Evolutionary conservation across 1,140 invertebrate species (phyloP), one percentile per base, ranked within the genome.

Genomic region (Anthonomus grandis): DNA sequence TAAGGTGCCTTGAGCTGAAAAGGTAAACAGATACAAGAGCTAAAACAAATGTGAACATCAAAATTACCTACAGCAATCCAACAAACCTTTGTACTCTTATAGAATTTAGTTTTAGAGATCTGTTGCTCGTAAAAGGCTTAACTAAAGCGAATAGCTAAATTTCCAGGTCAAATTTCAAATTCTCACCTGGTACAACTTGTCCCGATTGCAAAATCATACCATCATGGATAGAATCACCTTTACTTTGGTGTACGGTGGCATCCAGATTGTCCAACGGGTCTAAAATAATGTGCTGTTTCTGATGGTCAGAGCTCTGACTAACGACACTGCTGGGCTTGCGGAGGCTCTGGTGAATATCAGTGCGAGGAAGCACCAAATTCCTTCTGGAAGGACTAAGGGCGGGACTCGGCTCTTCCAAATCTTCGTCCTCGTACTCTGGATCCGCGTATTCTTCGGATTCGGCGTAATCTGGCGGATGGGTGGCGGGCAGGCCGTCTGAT

Each of bases 121-220:
- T n/a, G n/a, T n/a, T n/a, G n/a, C n/a, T n/a, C n/a, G n/a, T n/a
- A n/a, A n/a, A n/a, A n/a, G n/a, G n/a, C n/a, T n/a, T n/a, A n/a
- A n/a, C n/a, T n/a, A n/a, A n/a, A n/a, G n/a, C n/a, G n/a, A n/a
- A n/a, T n/a, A n/a, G n/a, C n/a, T n/a, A n/a, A n/a, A n/a, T n/a
- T n/a, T n/a, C n/a, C n/a, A n/a, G n/a, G n/a, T n/a, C n/a, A n/a
- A n/a, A n/a, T n/a, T n/a, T n/a, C n/a, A n/a, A n/a, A n/a, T n/a
- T n/a, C n/a, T 31, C 31, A 1, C 82, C 82, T 0, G 81, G 81
- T 25, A 87, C 71, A 10, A 74, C 67, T 61, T 84, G 76, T 17
- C 84, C 84, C 1, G 84, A 78, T 69, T 85, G 78, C 38, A 86
- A 76, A 22, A 83, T 62, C 65, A 76, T 77, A 17, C 74, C 75